Evolutionary conservation across 2,797 vertebrate species (phyloP), one percentile per base, ranked within the genome.

Genomic region (Catamblyrhynchus diadema): DNA sequence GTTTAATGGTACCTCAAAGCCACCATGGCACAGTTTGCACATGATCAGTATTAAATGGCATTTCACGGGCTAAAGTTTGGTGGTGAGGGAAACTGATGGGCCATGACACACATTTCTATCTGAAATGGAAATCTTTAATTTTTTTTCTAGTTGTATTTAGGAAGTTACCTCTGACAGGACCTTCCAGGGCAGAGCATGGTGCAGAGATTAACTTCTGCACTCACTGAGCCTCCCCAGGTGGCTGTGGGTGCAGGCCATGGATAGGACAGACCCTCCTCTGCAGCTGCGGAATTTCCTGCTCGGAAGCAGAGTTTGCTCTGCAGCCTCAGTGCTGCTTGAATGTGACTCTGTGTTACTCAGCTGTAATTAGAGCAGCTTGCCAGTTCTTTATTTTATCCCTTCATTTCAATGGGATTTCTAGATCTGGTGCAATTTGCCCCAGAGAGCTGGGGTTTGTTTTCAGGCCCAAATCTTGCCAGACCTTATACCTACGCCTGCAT

Each of bases 401-500:
- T 48, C 33, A 0, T 51, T 90, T 86, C 86, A 62, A 3, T 0
- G 27, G 65, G 73, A 32, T 93, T 97, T 95, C 90, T 81, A 95
- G 84, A 33, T 64, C 44, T 18, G 44, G 85, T 72, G 72, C 84
- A 89, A 59, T 90, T 91, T 86, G 75, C 87, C 66, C 65, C 70
- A 62, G 48, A 89, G 87, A 94, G 27, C 65, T 32, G 24, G 51
- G 33, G 41, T 73, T 91, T 91, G 89, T 79, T 95, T 85, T 89
- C 30, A 19, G 92, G 45, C 77, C 62, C 51, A 41, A 50, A 83
- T 69, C 87, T 35, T 82, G 48, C 69, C 72, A 91, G 72, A 50
- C 62, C 50, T 88, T 93, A 71, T 81, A 75, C 73, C 86, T 90
- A 54, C 73, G 88, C 90, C 86, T 96, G 95, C 88, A 62, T 95